phyloP scores from a whole-genome alignment of 2,113 vertebrate species.

The Clarias macrocephalus region DNA sequence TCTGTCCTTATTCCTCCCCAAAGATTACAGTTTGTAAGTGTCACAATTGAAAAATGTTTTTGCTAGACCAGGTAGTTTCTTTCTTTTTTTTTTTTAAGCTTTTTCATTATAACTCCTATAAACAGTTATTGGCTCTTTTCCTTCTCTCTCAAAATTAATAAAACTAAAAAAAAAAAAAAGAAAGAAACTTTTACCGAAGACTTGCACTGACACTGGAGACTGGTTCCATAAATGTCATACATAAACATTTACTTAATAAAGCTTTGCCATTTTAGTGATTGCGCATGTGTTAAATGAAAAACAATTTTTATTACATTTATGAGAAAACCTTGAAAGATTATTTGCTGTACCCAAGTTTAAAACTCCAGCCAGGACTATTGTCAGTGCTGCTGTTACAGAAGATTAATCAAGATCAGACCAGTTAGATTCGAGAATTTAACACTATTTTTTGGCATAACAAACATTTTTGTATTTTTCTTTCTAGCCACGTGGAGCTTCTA shows the following conservation, averaged over 20 bases:
- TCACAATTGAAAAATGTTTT: neutral
- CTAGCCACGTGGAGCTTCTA: conserved; percentile 10
- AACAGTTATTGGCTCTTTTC: neutral
- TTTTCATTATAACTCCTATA: neutral
- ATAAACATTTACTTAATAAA: neutral
- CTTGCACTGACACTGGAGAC: neutral
- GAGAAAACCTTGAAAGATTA: neutral
- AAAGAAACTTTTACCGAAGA: too few species aligned
- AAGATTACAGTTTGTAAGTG: neutral
- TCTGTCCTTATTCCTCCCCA: neutral
- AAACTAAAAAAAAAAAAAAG: neutral
- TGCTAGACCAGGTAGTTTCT: neutral
- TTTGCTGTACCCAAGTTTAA: neutral
- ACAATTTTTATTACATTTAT: neutral
- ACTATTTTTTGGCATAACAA: neutral
- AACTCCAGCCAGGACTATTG: neutral
- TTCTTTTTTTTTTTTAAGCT: neutral
- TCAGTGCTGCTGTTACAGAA: neutral
- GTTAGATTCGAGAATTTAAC: neutral
- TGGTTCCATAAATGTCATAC: neutral
- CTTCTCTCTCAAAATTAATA: neutral
- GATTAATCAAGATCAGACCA: neutral
- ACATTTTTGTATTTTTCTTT: neutral
- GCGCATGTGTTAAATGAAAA: neutral
- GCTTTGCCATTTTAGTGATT: neutral